These are phyloP conservation scores for Stichopus chloronotus DNA, from an alignment of 35 echinoderm and acorn worm genomes.

Conservation along the genomic window DNA sequence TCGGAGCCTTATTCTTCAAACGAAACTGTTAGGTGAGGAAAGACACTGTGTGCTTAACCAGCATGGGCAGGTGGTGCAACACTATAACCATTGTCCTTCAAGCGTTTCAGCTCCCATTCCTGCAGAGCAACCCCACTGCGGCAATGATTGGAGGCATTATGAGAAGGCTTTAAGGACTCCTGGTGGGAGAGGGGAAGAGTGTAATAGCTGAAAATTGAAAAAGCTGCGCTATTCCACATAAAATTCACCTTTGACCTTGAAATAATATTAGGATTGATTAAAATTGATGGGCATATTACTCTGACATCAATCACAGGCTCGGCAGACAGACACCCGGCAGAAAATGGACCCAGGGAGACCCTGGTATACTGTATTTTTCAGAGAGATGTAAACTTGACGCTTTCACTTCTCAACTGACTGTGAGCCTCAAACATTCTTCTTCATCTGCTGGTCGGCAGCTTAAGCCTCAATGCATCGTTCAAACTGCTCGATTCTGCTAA, in stretches of 20 bases:
- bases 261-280: not conserved
- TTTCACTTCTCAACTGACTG: too few relatives aligned
- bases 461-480: too few relatives aligned
- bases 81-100: slow-evolving; percentile 4
- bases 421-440: too few relatives aligned
- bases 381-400: too few relatives aligned
- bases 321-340: too few relatives aligned
- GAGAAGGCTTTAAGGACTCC: not conserved
- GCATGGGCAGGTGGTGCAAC: slow-evolving; percentile 19
- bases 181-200: not conserved
- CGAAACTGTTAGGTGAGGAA: not conserved
- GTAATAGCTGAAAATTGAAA: slow-evolving; percentile 30
- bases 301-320: too few relatives aligned
- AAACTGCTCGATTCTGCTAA: too few relatives aligned
- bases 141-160: not conserved
- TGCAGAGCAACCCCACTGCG: not conserved
- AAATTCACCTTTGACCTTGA: not conserved
- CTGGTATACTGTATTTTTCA: too few relatives aligned
- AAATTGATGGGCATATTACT: not conserved
- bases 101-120: not conserved
- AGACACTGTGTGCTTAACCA: not conserved
- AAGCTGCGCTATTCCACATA: slow-evolving; percentile 17
- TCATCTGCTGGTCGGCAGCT: too few relatives aligned
- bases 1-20: not conserved
- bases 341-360: too few relatives aligned